Evolutionary conservation across 2,113 vertebrate species (phyloP).

Genomic region (Microtus montanus): DNA sequence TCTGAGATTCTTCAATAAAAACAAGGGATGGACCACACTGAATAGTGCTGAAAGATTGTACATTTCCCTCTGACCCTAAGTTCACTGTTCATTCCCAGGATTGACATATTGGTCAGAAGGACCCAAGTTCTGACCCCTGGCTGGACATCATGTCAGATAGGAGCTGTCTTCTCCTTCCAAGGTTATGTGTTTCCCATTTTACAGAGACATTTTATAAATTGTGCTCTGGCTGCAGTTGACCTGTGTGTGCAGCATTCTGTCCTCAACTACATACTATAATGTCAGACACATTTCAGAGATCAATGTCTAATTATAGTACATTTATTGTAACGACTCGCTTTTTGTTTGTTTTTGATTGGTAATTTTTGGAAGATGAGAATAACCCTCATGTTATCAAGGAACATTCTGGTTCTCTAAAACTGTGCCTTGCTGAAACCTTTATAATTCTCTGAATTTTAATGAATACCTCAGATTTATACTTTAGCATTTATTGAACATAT

Average conservation of each 20-base stretch:
- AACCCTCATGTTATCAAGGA: neutral
- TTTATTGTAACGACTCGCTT: no score
- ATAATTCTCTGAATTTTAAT: neutral
- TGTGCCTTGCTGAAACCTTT: neutral
- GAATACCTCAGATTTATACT: neutral
- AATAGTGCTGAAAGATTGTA: neutral
- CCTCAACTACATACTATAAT: neutral
- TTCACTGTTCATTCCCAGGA: neutral
- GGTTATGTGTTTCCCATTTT: neutral
- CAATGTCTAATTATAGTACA: neutral
- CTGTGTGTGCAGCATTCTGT: neutral
- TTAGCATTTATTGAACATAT: neutral
- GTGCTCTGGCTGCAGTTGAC: no score
- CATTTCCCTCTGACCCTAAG: neutral
- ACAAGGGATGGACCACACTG: neutral
- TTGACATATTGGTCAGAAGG: neutral
- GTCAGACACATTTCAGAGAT: neutral
- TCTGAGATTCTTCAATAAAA: neutral
- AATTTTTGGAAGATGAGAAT: neutral
- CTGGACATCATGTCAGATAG: neutral
- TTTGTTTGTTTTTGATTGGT: neutral
- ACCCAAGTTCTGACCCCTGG: neutral
- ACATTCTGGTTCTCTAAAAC: neutral
- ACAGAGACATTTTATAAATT: neutral
- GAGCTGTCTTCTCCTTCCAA: neutral